A percentile compares a stretch with the other conserved stretches of the same genome.
These are phyloP conservation scores for Gephyroberyx darwinii DNA, from an alignment of 2,797 vertebrate genomes.

Conservation along the genomic window DNA sequence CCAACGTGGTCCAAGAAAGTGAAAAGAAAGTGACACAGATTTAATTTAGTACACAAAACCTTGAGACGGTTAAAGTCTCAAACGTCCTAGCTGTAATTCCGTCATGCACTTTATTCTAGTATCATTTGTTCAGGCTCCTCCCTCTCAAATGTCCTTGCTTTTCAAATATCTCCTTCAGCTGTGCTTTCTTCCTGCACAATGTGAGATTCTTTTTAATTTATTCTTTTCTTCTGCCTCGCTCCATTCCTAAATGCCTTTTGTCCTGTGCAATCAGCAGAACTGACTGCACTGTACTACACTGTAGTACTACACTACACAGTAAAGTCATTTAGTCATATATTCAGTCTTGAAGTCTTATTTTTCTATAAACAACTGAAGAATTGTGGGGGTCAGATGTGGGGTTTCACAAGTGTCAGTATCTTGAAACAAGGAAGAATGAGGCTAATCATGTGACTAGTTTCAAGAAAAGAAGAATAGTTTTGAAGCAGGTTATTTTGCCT, in stretches of 20 bases:
- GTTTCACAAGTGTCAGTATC: constrained; percentile 5
- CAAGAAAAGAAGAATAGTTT: not conserved
- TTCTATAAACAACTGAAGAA: too few relatives aligned
- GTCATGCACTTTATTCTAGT: not conserved
- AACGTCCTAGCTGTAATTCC: not conserved
- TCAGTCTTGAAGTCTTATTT: not conserved
- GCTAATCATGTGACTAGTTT: not conserved
- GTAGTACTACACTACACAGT: too few relatives aligned
- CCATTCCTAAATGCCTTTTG: not conserved
- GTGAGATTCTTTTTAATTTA: not conserved
- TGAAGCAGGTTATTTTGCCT: not conserved
- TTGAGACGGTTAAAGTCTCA: not conserved
- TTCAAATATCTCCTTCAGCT: not conserved
- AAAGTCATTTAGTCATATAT: not conserved
- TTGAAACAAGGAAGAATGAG: too few relatives aligned
- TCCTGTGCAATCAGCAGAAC: not conserved
- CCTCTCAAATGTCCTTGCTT: not conserved
- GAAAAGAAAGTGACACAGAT: not conserved
- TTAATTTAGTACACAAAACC: constrained; percentile 1
- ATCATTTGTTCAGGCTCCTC: not conserved
- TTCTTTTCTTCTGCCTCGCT: not conserved
- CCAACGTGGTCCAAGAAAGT: too few relatives aligned
- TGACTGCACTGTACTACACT: not conserved
- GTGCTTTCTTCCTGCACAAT: not conserved
- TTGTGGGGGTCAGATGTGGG: not conserved